phyloP scores from a whole-genome alignment of 2,888 invertebrate species.

The Parochlus steinenii region DNA sequence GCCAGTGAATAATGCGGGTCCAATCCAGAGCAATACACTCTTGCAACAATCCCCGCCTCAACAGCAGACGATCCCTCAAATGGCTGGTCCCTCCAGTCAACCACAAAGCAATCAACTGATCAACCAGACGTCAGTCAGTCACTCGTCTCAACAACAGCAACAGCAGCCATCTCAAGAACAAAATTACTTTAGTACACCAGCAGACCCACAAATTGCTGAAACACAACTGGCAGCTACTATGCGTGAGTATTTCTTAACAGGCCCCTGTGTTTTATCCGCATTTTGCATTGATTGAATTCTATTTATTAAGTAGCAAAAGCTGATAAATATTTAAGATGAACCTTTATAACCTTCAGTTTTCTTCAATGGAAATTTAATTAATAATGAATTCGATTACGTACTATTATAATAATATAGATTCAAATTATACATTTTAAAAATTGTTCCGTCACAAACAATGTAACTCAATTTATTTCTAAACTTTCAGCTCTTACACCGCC shows the following conservation, averaged over 20 bases:
- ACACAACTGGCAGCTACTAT: conserved; percentile 5
- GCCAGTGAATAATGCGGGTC: conserved; percentile 22
- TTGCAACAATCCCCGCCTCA: conserved; percentile 23
- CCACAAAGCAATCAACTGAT: background rate
- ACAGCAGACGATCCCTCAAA: conserved; percentile 6
- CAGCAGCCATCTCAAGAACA: conserved; percentile 11
- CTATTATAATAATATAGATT: too few relatives aligned
- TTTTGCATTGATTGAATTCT: too few relatives aligned
- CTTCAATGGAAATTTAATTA: too few relatives aligned
- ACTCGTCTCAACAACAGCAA: conserved; percentile 12
- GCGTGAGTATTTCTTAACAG: too few relatives aligned
- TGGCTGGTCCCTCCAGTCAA: background rate
- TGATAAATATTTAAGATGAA: too few relatives aligned
- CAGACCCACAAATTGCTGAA: conserved; percentile 8
- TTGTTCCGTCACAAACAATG: too few relatives aligned
- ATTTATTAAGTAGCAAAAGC: too few relatives aligned
- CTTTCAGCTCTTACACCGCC: conserved; percentile 17
- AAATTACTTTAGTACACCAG: conserved; percentile 9
- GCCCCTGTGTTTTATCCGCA: too few relatives aligned
- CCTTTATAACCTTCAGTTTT: too few relatives aligned
- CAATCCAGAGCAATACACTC: conserved; percentile 14
- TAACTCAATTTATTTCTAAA: too few relatives aligned
- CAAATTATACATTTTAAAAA: too few relatives aligned
- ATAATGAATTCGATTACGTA: too few relatives aligned
- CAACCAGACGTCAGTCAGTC: conserved; percentile 9